Evolutionary conservation across 2,113 vertebrate species (phyloP).

Genomic region (Vulpes ferrilata): DNA sequence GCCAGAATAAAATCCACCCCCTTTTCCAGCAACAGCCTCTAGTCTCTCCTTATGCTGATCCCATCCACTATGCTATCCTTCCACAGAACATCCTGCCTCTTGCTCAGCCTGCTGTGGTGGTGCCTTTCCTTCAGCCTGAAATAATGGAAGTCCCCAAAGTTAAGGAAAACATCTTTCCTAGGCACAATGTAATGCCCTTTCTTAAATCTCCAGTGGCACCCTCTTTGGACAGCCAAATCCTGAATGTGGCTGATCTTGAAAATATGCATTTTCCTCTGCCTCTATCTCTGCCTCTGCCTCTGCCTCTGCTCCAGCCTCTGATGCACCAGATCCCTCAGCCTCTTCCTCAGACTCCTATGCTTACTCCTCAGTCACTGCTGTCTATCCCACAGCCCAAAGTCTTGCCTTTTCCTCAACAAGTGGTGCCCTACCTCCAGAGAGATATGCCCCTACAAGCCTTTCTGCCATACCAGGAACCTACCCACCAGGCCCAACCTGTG

Average conservation of each 20-base stretch:
- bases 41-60: background rate
- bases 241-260: background rate
- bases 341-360: background rate
- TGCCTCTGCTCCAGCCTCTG: background rate
- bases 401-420: background rate
- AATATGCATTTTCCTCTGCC: background rate
- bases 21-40: background rate
- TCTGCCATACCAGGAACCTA: background rate
- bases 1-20: background rate
- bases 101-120: background rate
- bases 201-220: background rate
- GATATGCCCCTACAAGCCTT: background rate
- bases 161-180: background rate
- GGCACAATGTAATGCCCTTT: background rate
- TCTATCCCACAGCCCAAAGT: background rate
- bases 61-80: background rate
- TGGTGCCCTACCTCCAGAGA: background rate
- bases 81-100: background rate
- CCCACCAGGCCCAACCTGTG: background rate
- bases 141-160: background rate
- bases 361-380: background rate
- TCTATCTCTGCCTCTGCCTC: background rate
- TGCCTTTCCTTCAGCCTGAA: slow-evolving; percentile 25
- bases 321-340: background rate
- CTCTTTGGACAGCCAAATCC: background rate